Conservation (phyloP, 2,113 vertebrate species). For the Platycercus adscitus region DNA sequence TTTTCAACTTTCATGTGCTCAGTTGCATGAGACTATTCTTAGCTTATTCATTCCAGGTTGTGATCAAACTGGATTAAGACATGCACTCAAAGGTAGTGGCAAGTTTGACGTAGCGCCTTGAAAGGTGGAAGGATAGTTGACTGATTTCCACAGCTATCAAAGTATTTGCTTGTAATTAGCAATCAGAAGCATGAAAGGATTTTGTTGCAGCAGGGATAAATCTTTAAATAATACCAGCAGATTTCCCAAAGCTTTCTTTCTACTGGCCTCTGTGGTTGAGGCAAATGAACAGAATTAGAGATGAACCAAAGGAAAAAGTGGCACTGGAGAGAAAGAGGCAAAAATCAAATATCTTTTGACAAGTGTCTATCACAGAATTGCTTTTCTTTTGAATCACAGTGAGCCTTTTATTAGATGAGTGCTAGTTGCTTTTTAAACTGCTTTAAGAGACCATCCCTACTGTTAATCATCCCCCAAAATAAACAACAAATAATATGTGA, state of each 20-base stretch:
- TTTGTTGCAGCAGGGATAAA: conserved; percentile 28
- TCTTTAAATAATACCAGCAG: background rate
- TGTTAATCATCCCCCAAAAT: background rate
- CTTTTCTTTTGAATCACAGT: background rate
- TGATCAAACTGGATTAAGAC: conserved; percentile 59
- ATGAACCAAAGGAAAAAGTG: background rate
- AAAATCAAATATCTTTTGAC: background rate
- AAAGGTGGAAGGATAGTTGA: conserved; percentile 34
- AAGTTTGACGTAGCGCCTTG: conserved; percentile 5
- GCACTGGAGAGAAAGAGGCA: background rate
- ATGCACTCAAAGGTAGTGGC: background rate
- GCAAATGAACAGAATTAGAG: background rate
- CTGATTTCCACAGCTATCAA: conserved; percentile 23
- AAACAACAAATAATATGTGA: background rate
- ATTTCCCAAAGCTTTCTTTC: background rate
- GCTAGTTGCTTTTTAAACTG: background rate
- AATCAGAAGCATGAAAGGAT: conserved; percentile 27
- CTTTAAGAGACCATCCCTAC: background rate
- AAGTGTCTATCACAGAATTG: background rate
- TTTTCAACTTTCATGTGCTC: conserved; percentile 24
- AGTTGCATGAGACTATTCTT: conserved; percentile 32
- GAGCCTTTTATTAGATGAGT: background rate
- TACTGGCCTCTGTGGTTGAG: background rate
- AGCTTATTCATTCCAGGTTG: conserved; percentile 1
- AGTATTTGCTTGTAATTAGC: conserved; percentile 59